Evolutionary conservation across 92 coral and sea anemone species (phyloP).

Genomic region (Ricordea florida): DNA sequence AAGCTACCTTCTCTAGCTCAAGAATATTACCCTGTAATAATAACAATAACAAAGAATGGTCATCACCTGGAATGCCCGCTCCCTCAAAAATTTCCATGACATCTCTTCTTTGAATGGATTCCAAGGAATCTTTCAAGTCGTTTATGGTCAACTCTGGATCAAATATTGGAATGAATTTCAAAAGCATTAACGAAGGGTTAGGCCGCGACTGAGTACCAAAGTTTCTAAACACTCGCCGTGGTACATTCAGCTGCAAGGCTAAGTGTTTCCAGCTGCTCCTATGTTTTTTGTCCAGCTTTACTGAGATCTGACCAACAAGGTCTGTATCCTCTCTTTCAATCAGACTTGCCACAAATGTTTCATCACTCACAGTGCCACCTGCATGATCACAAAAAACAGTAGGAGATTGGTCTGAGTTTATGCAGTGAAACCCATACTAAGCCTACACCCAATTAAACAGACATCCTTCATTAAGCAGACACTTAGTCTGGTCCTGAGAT

Average conservation of each 20-base stretch:
- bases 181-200: constrained; percentile 69
- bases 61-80: constrained; percentile 82
- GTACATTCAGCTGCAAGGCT: constrained; percentile 72
- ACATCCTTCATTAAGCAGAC: too few relatives aligned
- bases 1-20: too few relatives aligned
- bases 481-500: too few relatives aligned
- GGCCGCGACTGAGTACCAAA: constrained; percentile 74
- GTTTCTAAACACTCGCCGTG: constrained; percentile 74
- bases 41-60: neutral
- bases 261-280: constrained; percentile 68
- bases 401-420: neutral
- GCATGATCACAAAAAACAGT: neutral
- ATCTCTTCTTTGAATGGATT: constrained; percentile 54
- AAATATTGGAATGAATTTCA: constrained; percentile 82
- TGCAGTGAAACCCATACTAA: neutral
- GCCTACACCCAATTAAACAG: too few relatives aligned
- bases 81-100: constrained; percentile 64
- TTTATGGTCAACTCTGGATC: constrained; percentile 78
- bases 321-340: constrained; percentile 75
- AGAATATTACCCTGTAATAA: too few relatives aligned
- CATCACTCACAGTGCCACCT: constrained; percentile 71
- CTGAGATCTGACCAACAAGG: constrained; percentile 69
- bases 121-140: constrained; percentile 55
- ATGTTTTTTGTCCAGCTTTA: constrained; percentile 64
- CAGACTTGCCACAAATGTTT: constrained; percentile 67